phyloP scores from a whole-genome alignment of 1,140 invertebrate species.

The Prorops nasuta region DNA sequence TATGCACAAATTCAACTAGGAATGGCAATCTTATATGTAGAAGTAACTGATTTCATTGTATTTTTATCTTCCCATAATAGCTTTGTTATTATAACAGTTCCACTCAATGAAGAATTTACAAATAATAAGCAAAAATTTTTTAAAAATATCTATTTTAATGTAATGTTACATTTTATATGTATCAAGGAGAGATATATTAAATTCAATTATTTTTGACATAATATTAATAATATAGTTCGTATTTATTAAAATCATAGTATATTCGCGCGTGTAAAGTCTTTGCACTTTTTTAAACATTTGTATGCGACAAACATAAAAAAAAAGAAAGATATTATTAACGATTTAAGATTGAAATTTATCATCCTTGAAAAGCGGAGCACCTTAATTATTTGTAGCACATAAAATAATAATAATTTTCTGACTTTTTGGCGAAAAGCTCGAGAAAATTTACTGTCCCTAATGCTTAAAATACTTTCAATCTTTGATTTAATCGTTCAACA shows the following conservation, averaged over 20 bases:
- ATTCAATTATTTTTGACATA: background rate
- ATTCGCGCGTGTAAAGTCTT: background rate
- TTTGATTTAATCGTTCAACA: constrained; percentile 1
- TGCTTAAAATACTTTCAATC: background rate
- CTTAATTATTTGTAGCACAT: background rate
- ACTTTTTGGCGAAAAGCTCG: background rate
- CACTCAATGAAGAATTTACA: constrained; percentile 1
- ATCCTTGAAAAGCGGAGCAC: background rate
- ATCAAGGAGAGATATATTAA: no score
- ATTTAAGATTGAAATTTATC: background rate
- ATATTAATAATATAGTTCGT: no score
- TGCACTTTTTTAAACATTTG: background rate
- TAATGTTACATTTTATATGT: constrained; percentile 7
- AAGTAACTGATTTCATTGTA: constrained; percentile 1
- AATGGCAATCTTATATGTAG: background rate
- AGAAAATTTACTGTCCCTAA: background rate
- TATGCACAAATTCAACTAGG: constrained; percentile 5
- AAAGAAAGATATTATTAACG: no score
- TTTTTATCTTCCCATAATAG: constrained; percentile 3
- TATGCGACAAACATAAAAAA: background rate
- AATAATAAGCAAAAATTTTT: background rate
- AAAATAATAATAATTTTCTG: constrained; percentile 1
- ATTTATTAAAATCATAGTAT: background rate
- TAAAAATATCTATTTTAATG: constrained; percentile 1
- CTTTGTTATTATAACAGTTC: background rate